Evolutionary conservation across 2,888 invertebrate genomes (phyloP).

Genomic region (Ophion obscuratus): DNA sequence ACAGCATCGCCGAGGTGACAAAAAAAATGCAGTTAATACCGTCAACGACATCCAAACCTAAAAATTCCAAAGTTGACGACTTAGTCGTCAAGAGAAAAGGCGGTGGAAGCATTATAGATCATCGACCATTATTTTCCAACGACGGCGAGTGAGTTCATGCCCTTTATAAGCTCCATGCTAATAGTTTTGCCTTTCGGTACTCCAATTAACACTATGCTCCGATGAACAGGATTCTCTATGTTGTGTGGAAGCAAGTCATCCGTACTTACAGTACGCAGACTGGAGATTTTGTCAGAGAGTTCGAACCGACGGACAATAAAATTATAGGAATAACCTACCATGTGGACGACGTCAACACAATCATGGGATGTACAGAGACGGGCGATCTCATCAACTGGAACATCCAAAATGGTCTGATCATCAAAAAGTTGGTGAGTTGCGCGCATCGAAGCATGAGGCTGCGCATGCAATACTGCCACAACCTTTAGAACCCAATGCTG

Average conservation of each 20-base stretch:
- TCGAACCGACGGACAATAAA: constrained; percentile 85
- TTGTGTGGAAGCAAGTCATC: constrained; percentile 86
- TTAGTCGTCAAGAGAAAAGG: constrained; percentile 86
- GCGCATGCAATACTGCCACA: neutral
- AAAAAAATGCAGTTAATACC: constrained; percentile 60
- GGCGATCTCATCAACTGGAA: constrained; percentile 87
- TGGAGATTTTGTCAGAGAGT: constrained; percentile 87
- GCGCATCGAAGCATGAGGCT: neutral
- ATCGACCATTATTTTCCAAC: constrained; percentile 87
- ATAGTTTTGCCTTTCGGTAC: neutral
- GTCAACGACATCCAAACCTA: constrained; percentile 48
- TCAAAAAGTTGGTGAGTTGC: constrained; percentile 83
- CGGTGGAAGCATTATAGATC: constrained; percentile 87
- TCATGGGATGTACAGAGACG: constrained; percentile 85
- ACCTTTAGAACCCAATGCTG: neutral
- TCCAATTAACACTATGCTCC: constrained; percentile 27
- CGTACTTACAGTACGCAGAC: constrained; percentile 88
- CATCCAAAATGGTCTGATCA: constrained; percentile 84
- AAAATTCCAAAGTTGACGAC: constrained; percentile 76
- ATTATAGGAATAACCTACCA: constrained; percentile 86
- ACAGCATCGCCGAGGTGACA: neutral
- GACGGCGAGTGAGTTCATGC: constrained; percentile 86
- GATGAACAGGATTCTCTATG: constrained; percentile 86
- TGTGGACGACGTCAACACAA: constrained; percentile 83
- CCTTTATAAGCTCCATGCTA: constrained; percentile 12